Evolutionary conservation across 2,113 vertebrate species (phyloP), one percentile per base, ranked within the genome.

Genomic region (Lota lota): DNA sequence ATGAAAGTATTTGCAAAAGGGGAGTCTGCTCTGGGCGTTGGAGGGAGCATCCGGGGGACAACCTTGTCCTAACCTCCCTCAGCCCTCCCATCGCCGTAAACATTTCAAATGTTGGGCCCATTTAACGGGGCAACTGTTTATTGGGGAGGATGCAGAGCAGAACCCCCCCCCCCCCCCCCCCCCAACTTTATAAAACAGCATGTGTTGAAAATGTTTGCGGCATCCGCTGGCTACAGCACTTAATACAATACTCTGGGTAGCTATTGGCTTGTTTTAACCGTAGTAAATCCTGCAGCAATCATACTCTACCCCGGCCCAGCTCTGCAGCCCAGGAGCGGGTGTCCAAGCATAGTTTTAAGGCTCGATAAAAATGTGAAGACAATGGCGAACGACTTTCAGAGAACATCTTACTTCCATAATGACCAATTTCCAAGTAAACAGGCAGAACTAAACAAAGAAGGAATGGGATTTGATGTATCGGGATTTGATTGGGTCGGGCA

Each of bases 1-100:
- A 77, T 87, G 76, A 86, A 90, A 88, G 82, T 79, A 78, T 88
- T 89, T 84, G 74, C 79, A 72, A 76, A 84, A 86, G 72, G 64
- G 72, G 68, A 82, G 88, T 85, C 68, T 63, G 74, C 67, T 81
- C 76, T 87, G 87, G 85, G 81, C 82, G 76, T 67, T 17, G 28
- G 73, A 76, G 76, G 85, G 82, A 82, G 74, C 78, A 73, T 24
- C 51, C 4, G 19, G 17, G 17, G 50, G 56, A 80, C 76, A 74
- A 67, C 64, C 67, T 21, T 56, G 65, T 72, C 62, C 10, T 64
- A 68, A 68, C 64, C 59, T 33, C 67, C 68, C 60, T 71, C 74
- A 54, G 20, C 36, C 77, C 53, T 80, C 63, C 61, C 73, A 22
- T 56, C 68, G 75, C 67, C 77, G 68, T 81, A 77, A 81, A 84